Evolutionary conservation across 2,113 vertebrate genomes (phyloP).

Genomic region (Siphamia tubifer): DNA sequence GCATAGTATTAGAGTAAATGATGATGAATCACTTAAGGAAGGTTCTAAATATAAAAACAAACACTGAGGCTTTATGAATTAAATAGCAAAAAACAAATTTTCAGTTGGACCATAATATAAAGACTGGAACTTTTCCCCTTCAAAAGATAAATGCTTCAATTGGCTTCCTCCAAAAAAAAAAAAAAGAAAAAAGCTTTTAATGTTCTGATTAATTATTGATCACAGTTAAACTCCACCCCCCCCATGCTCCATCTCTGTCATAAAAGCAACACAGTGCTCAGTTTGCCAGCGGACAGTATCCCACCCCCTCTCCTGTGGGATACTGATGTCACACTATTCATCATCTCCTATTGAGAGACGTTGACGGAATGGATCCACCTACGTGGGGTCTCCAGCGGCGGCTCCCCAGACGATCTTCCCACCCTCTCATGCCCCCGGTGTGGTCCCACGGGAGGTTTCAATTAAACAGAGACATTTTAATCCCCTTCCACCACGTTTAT

Average conservation of each 20-base stretch:
- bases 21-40: too few relatives aligned
- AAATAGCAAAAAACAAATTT: too few relatives aligned
- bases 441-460: slow-evolving; percentile 72
- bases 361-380: slow-evolving; percentile 69
- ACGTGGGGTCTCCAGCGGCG: slow-evolving; percentile 26
- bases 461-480: slow-evolving; percentile 79
- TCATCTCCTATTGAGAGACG: slow-evolving; percentile 71
- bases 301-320: slow-evolving; percentile 56
- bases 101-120: too few relatives aligned
- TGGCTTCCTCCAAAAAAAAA: slow-evolving; percentile 62
- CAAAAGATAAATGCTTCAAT: slow-evolving; percentile 41
- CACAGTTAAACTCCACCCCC: slow-evolving; percentile 28
- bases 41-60: too few relatives aligned
- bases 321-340: slow-evolving; percentile 67
- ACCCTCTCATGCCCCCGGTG: slow-evolving; percentile 34
- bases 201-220: slow-evolving; percentile 81
- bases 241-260: slow-evolving; percentile 45
- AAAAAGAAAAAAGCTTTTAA: slow-evolving; percentile 71
- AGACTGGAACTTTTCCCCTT: too few relatives aligned
- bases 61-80: too few relatives aligned
- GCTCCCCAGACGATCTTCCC: slow-evolving; percentile 43
- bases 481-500: slow-evolving; percentile 71
- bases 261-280: slow-evolving; percentile 47
- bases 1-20: too few relatives aligned
- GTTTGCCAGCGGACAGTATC: slow-evolving; percentile 22